Evolutionary conservation across 2,113 vertebrate species (phyloP).

Genomic region (Leptobrachium ailaonicum): DNA sequence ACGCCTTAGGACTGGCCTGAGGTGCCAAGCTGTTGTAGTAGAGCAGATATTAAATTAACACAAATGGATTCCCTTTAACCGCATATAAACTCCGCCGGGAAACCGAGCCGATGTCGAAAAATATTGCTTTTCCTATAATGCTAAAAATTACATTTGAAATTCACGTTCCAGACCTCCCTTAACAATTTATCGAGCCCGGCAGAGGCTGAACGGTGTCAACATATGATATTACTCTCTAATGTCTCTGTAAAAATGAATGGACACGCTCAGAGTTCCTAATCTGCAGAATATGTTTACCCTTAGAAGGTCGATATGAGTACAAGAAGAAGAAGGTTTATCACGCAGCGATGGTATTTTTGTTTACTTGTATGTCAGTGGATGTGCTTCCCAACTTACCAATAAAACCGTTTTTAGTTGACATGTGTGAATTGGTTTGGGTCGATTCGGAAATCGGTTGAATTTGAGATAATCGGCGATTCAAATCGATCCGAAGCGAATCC

Average conservation of each 20-base stretch:
- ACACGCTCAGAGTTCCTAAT: background rate
- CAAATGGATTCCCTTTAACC: conserved; percentile 59
- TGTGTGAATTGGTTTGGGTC: too few relatives aligned
- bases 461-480: too few relatives aligned
- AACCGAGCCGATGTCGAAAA: conserved; percentile 51
- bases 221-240: background rate
- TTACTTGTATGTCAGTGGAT: too few relatives aligned
- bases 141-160: conserved; percentile 50
- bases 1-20: conserved; percentile 57
- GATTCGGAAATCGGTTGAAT: too few relatives aligned
- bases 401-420: too few relatives aligned
- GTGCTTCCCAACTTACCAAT: too few relatives aligned
- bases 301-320: background rate
- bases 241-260: background rate
- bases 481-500: too few relatives aligned
- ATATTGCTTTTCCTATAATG: conserved; percentile 46
- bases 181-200: conserved; percentile 5
- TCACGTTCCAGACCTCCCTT: conserved; percentile 33
- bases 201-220: background rate
- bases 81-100: conserved; percentile 54
- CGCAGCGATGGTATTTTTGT: too few relatives aligned
- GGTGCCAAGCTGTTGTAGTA: conserved; percentile 60
- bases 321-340: too few relatives aligned
- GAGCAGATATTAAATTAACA: conserved; percentile 62
- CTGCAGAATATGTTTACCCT: background rate